A percentile compares a stretch with the other conserved stretches of the same genome.
phyloP scores from a whole-genome alignment of 2,797 vertebrate species.

The Channallabes apus region DNA sequence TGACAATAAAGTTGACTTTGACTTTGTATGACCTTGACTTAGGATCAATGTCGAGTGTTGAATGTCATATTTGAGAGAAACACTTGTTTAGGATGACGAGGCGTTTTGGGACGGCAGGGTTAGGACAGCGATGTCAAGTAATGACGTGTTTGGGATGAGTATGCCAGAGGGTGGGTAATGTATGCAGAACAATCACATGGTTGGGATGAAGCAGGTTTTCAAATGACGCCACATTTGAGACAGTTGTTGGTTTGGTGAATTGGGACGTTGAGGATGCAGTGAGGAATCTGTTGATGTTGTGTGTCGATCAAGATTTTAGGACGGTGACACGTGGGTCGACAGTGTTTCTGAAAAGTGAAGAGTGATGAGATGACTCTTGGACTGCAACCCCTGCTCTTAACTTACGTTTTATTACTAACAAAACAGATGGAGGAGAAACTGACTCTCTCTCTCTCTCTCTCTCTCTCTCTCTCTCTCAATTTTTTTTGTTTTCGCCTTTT shows the following conservation, averaged over 20 bases:
- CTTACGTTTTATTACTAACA: not conserved
- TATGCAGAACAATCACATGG: too few relatives aligned
- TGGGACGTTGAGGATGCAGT: too few relatives aligned
- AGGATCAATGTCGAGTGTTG: not conserved
- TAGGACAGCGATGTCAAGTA: too few relatives aligned
- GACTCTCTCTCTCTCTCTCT: not conserved
- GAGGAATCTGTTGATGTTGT: too few relatives aligned
- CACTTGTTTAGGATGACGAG: not conserved
- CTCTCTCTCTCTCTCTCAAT: too few relatives aligned
- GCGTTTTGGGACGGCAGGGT: too few relatives aligned
- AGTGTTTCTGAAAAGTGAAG: not conserved
- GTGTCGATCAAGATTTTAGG: too few relatives aligned
- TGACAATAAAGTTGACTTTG: too few relatives aligned
- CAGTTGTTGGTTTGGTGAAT: too few relatives aligned
- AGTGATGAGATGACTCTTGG: not conserved
- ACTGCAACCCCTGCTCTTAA: not conserved
- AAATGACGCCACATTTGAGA: too few relatives aligned
- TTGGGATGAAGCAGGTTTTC: too few relatives aligned
- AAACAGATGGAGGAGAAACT: not conserved
- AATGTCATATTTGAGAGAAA: not conserved
- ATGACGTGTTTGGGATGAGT: not conserved
- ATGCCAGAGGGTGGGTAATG: not conserved
- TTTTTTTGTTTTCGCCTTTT: slow-evolving; percentile 15
- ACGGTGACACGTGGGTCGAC: not conserved
- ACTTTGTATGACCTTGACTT: not conserved